These are phyloP conservation scores for Heliothis subflexa DNA, from an alignment of 1,140 invertebrate genomes.

Conservation along the genomic window DNA sequence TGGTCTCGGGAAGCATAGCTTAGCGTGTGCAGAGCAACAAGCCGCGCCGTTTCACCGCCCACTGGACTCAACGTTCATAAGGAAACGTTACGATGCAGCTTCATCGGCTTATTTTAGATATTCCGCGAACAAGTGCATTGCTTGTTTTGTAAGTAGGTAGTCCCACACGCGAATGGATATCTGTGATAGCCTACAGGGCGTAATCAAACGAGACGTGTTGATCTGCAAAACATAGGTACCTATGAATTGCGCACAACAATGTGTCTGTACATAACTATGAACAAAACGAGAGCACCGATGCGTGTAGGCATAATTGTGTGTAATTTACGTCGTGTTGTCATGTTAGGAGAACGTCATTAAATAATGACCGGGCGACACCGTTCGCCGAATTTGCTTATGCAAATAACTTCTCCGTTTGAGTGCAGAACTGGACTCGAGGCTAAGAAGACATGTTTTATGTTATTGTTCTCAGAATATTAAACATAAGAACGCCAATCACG, in stretches of 20 bases:
- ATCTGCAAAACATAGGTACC: not conserved
- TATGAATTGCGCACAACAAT: conserved; percentile 1
- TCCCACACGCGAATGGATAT: not conserved
- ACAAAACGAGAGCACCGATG: conserved; percentile 2
- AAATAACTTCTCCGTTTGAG: conserved; percentile 60
- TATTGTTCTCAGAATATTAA: conserved; percentile 59
- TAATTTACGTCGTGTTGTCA: conserved; percentile 54
- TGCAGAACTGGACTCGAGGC: conserved; percentile 52
- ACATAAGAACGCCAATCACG: conserved; percentile 43
- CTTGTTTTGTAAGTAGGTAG: conserved; percentile 30
- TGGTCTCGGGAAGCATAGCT: conserved; percentile 79
- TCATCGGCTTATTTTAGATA: conserved; percentile 62
- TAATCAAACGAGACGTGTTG: conserved; percentile 19
- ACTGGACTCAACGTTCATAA: conserved; percentile 65
- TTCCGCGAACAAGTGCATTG: conserved; percentile 62
- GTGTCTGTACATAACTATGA: not conserved
- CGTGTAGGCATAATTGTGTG: conserved; percentile 34
- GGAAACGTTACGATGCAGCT: conserved; percentile 66
- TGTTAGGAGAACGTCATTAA: conserved; percentile 59
- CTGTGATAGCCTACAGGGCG: not conserved
- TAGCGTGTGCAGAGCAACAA: conserved; percentile 56
- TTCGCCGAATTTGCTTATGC: conserved; percentile 65
- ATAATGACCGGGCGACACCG: conserved; percentile 56
- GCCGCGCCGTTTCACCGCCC: conserved; percentile 53
- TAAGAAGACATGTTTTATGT: conserved; percentile 53